phyloP scores from a whole-genome alignment of 37 sponge, comb jelly and placozoan genomes.

The Geodia barretti region DNA sequence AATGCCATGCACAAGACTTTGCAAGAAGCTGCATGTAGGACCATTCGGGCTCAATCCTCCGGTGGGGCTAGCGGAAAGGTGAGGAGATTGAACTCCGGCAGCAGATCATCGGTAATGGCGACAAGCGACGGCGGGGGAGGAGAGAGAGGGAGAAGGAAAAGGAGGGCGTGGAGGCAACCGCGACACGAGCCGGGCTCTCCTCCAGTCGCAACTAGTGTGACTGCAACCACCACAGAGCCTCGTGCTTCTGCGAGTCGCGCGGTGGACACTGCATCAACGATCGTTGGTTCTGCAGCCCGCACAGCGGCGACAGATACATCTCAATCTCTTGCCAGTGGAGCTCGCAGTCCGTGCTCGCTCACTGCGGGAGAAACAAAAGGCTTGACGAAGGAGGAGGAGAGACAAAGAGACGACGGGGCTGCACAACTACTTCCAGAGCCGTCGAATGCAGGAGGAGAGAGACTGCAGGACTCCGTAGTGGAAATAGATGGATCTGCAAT shows the following conservation, averaged over 20 bases:
- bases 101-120: not conserved
- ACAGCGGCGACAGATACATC: too few species aligned
- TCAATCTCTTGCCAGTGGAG: too few species aligned
- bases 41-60: too few species aligned
- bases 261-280: not conserved
- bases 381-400: not conserved
- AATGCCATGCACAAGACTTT: too few species aligned
- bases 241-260: too few species aligned
- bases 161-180: slow-evolving; percentile 57
- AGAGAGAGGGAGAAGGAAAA: slow-evolving; percentile 4
- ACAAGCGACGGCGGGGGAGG: slow-evolving; percentile 7
- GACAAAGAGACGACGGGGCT: not conserved
- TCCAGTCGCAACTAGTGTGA: too few species aligned
- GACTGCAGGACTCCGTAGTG: not conserved
- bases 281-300: too few species aligned
- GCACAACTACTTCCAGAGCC: not conserved
- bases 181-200: slow-evolving; percentile 27
- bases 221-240: too few species aligned
- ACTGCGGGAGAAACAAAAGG: not conserved
- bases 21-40: too few species aligned
- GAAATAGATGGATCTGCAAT: slow-evolving; percentile 84
- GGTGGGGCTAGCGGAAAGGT: not conserved
- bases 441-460: not conserved
- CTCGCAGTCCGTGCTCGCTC: too few species aligned
- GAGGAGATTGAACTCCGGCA: not conserved